Evolutionary conservation across 1,140 invertebrate species (phyloP).

Genomic region (Magallana gigas): DNA sequence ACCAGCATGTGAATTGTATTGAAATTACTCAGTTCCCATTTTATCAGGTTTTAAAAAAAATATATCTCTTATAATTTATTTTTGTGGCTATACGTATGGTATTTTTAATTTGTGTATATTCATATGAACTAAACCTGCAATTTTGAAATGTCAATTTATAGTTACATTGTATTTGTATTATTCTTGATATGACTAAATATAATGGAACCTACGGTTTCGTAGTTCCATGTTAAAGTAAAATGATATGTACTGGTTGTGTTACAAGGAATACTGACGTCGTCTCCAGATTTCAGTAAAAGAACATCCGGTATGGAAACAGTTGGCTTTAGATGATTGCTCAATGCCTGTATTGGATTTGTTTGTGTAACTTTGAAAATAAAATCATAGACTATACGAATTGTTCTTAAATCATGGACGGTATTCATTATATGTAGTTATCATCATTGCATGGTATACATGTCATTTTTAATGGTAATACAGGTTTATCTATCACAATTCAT

Average conservation of each 20-base stretch:
- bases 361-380: background rate
- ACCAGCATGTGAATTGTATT: background rate
- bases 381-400: background rate
- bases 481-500: background rate
- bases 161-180: too few relatives aligned
- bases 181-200: too few relatives aligned
- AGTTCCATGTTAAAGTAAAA: background rate
- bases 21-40: background rate
- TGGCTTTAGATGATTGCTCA: background rate
- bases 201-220: background rate
- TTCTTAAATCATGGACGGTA: background rate
- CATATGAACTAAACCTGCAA: background rate
- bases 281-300: background rate
- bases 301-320: background rate
- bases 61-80: background rate
- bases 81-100: too few relatives aligned
- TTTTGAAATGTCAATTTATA: too few relatives aligned
- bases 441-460: background rate
- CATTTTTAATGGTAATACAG: background rate
- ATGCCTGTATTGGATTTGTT: conserved; percentile 2
- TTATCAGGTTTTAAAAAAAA: too few relatives aligned
- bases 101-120: too few relatives aligned
- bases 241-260: background rate
- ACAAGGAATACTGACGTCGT: conserved; percentile 23
- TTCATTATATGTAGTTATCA: background rate